Conservation (phyloP, 2,113 vertebrate species). For the Acinonyx jubatus region DNA sequence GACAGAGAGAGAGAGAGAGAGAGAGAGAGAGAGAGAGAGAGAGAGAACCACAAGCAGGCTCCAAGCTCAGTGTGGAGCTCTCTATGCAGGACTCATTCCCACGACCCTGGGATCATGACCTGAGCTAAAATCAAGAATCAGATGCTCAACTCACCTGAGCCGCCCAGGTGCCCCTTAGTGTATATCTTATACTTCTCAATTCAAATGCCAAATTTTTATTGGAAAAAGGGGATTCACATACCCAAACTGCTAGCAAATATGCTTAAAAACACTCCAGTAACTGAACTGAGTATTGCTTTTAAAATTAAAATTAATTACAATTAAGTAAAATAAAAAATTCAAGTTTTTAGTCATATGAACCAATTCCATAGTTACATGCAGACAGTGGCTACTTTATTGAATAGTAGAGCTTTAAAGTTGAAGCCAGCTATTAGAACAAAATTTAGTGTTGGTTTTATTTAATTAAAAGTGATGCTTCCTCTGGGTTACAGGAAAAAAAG, state of each 20-base stretch:
- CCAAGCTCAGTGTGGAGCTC: too few relatives aligned
- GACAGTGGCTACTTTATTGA: not conserved
- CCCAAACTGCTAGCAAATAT: not conserved
- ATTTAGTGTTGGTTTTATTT: not conserved
- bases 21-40: too few relatives aligned
- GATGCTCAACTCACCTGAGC: too few relatives aligned
- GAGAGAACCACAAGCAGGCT: too few relatives aligned
- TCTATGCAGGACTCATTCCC: too few relatives aligned
- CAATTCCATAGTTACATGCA: not conserved
- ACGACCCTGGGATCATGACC: too few relatives aligned
- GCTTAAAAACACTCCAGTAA: not conserved
- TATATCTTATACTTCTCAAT: not conserved
- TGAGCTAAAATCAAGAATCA: too few relatives aligned
- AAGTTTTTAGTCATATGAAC: not conserved
- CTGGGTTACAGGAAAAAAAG: not conserved
- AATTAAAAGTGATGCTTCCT: not conserved
- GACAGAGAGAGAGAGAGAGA: too few relatives aligned
- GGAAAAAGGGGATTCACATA: not conserved
- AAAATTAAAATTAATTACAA: conserved; percentile 25
- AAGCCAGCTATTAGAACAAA: not conserved
- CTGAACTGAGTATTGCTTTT: not conserved
- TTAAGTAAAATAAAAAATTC: not conserved
- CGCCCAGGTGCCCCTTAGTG: not conserved
- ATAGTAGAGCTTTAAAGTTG: not conserved
- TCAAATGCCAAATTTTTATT: not conserved